A percentile compares a stretch with the other conserved stretches of the same genome.
Conservation (phyloP, 2,888 invertebrate species). For the Tigriopus californicus region DNA sequence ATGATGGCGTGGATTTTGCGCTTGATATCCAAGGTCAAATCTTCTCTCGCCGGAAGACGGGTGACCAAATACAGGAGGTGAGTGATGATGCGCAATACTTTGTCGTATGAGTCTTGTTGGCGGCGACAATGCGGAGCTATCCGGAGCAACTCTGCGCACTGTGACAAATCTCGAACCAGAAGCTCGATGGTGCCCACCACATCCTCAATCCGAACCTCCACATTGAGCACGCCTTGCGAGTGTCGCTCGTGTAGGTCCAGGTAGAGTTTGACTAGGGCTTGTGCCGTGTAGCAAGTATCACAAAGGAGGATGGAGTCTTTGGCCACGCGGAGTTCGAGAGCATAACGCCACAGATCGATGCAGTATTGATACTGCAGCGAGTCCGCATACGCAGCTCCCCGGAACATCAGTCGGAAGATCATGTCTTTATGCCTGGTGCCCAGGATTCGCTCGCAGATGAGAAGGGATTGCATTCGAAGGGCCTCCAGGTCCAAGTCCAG, state of each 20-base stretch:
- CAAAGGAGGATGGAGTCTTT: constrained; percentile 49
- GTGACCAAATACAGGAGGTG: constrained; percentile 53
- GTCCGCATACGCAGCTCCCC: constrained; percentile 38
- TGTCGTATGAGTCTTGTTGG: constrained; percentile 34
- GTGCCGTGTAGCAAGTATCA: constrained; percentile 68
- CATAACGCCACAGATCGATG: constrained; percentile 58
- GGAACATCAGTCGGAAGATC: constrained; percentile 40
- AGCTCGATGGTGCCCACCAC: constrained; percentile 47
- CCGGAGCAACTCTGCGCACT: constrained; percentile 30
- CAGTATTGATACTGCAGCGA: constrained; percentile 49
- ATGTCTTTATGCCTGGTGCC: constrained; percentile 26
- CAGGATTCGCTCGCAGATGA: constrained; percentile 70
- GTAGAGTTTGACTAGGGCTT: constrained; percentile 60
- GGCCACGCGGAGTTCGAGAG: constrained; percentile 51
- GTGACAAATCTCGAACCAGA: constrained; percentile 41
- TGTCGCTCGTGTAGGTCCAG: constrained; percentile 33
- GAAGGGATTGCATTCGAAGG: constrained; percentile 64
- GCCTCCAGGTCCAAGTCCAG: constrained; percentile 60
- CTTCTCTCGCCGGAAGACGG: constrained; percentile 33
- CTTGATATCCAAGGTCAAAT: constrained; percentile 19
- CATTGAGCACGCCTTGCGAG: constrained; percentile 22
- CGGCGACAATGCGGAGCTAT: constrained; percentile 49
- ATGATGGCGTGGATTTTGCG: constrained; percentile 26
- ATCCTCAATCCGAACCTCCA: constrained; percentile 40
- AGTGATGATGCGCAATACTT: constrained; percentile 47